Conservation (phyloP, 2,888 invertebrate species). For the Uropetala carovei region DNA sequence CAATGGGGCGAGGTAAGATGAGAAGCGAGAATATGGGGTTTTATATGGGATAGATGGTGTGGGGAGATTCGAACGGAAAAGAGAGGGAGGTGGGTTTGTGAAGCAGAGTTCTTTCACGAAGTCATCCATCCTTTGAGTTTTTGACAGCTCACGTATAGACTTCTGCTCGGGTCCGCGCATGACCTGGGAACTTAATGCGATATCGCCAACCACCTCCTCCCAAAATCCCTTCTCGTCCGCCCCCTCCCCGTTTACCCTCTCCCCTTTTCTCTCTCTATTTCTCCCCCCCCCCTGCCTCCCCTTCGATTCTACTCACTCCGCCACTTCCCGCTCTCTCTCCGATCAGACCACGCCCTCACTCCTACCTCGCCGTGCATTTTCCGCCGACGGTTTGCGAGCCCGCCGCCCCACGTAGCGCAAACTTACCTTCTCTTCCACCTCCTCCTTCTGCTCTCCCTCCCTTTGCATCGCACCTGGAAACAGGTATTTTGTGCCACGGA, state of each 20-base stretch:
- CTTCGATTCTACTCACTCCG: neutral
- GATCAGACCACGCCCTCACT: neutral
- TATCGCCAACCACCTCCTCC: conserved; percentile 22
- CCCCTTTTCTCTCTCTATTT: neutral
- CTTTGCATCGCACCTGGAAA: neutral
- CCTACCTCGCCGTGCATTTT: neutral
- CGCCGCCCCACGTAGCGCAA: neutral
- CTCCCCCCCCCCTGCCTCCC: neutral
- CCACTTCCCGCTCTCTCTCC: neutral
- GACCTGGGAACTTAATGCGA: conserved; percentile 57
- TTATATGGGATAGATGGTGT: neutral
- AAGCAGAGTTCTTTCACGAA: conserved; percentile 47
- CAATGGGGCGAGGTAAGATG: neutral
- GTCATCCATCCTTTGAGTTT: conserved; percentile 63
- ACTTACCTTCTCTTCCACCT: neutral
- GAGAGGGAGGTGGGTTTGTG: neutral
- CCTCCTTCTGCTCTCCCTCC: neutral
- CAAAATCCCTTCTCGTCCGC: neutral
- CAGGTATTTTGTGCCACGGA: conserved; percentile 1
- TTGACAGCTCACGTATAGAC: conserved; percentile 64
- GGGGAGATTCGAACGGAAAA: neutral
- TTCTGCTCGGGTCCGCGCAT: conserved; percentile 53
- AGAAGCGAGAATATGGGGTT: neutral
- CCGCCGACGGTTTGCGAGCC: neutral
- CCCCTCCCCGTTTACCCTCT: no score